Evolutionary conservation across 2,888 invertebrate species (phyloP), one percentile per base, ranked within the genome.

Genomic region (Phasia obesa): DNA sequence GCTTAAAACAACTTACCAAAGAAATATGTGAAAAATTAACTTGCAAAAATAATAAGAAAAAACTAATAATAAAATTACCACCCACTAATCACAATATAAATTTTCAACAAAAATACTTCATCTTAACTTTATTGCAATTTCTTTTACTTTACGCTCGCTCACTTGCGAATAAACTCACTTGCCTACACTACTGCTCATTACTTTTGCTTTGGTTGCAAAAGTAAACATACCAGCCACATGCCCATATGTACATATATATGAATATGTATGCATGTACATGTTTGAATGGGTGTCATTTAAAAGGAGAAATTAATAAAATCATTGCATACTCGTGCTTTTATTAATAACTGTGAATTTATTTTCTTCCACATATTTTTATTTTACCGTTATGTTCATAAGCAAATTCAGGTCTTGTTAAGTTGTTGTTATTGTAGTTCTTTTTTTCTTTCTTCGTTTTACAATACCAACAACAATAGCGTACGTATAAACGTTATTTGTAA

Each of bases 1-100:
- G 87, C 88, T 88, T 88, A 89, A 88, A 84, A 84, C 85, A 88
- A 87, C 87, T 86, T 85, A 64, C 31, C n/a, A 6, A 62, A 65
- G 55, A 55, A 55, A 59, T 49, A 49, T 59, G 57, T 65, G 65
- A 65, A 65, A 75, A 75, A 67, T 70, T 69, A 64, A 70, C 71
- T 77, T 69, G 53, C 47, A 49, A 47, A 31, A 74, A 81, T 75
- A 53, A 62, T 35, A 71, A 71, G 2, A 25, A 83, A 65, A 67
- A 76, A 69, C 77, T 77, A 74, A 81, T 84, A 84, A 84, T 84
- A 70, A 84, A 85, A 83, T 83, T 85, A 85, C 84, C 83, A 83
- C 83, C 84, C 83, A 83, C 83, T 80, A 84, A 79, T 82, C 75
- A 79, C 65, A 67, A 69, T 79, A 79, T 75, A 75, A 75, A 81